Evolutionary conservation across 2,113 vertebrate species (phyloP).

Genomic region (Tichodroma muraria): DNA sequence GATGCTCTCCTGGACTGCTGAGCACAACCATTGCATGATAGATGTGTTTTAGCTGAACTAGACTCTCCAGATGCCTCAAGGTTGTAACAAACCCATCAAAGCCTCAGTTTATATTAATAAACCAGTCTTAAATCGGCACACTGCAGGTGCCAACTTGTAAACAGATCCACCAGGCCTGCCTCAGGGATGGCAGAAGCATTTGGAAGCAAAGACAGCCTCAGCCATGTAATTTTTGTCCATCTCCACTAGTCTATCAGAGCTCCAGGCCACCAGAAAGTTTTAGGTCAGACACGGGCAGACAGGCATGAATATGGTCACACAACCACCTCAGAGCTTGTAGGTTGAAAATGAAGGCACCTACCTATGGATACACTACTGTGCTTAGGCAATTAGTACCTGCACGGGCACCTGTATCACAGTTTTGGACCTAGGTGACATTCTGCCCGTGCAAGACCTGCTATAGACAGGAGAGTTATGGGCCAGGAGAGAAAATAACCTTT

Average conservation of each 20-base stretch:
- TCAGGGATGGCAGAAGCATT: neutral
- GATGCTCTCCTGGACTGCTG: neutral
- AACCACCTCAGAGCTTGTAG: neutral
- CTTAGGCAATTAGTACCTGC: neutral
- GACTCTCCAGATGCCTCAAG: neutral
- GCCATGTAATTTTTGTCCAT: neutral
- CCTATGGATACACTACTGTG: accelerated
- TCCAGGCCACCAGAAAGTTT: neutral
- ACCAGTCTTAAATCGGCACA: neutral
- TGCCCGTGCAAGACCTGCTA: neutral
- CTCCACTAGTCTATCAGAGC: neutral
- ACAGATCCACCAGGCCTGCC: neutral
- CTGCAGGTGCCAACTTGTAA: neutral
- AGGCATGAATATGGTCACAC: neutral
- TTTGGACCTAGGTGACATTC: neutral
- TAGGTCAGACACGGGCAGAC: neutral
- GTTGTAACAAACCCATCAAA: neutral
- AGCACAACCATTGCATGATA: neutral
- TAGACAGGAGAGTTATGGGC: neutral
- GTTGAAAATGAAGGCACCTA: neutral
- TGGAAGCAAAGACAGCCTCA: neutral
- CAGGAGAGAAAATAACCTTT: constrained; percentile 31
- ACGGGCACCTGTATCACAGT: neutral
- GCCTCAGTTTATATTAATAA: neutral
- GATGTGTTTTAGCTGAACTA: neutral